These are phyloP conservation scores for Grapholita molesta DNA, from an alignment of 1,140 invertebrate species.

Conservation along the genomic window DNA sequence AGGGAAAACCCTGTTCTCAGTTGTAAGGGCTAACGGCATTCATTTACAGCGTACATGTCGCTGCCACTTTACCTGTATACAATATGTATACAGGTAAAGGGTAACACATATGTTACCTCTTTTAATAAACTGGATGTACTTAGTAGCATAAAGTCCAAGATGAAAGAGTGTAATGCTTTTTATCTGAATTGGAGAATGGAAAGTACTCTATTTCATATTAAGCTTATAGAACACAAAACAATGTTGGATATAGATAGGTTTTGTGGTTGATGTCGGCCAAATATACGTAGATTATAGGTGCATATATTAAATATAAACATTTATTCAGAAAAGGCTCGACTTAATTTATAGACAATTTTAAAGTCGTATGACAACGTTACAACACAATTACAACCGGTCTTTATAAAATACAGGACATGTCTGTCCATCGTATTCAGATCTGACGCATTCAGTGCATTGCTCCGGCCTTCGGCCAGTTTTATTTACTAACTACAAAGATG, in stretches of 20 bases:
- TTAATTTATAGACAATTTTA: background rate
- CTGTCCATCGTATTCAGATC: background rate
- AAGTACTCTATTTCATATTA: too few relatives aligned
- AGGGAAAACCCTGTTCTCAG: constrained; percentile 1
- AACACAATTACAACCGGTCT: background rate
- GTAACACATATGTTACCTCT: background rate
- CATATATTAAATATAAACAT: too few relatives aligned
- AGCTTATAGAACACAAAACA: too few relatives aligned
- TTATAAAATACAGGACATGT: background rate
- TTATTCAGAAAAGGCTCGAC: background rate
- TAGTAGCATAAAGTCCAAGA: background rate
- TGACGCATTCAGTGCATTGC: background rate
- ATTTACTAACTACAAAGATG: too few relatives aligned
- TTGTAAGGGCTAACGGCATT: background rate
- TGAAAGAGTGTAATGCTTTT: too few relatives aligned
- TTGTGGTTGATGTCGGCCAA: too few relatives aligned
- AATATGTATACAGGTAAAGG: too few relatives aligned
- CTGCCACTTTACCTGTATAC: background rate
- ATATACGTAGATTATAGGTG: too few relatives aligned
- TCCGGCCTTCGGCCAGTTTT: background rate
- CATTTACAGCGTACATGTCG: background rate
- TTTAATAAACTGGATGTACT: background rate
- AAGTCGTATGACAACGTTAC: background rate
- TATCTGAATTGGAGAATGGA: too few relatives aligned
- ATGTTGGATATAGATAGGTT: too few relatives aligned